Evolutionary conservation across 2,113 vertebrate genomes (phyloP).

Genomic region (Pollimyrus isidori): DNA sequence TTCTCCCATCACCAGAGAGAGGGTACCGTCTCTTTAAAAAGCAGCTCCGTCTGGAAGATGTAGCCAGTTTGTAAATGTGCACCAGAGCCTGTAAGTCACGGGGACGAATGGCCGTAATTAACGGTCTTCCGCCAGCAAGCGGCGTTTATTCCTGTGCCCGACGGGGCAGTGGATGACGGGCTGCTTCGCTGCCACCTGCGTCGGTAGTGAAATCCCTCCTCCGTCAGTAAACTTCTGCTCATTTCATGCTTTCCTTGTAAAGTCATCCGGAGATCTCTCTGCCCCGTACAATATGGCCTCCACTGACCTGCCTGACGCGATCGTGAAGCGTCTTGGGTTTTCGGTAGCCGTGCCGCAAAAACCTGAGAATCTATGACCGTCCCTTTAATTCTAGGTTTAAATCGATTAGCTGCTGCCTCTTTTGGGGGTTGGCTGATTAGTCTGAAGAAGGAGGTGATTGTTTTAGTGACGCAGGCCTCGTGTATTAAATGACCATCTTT

Average conservation of each 20-base stretch:
- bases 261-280: not conserved
- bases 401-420: not conserved
- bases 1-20: not conserved
- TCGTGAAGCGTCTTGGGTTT: not conserved
- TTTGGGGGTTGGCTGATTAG: not conserved
- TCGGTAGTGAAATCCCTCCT: not conserved
- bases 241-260: not conserved
- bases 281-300: not conserved
- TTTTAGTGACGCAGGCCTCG: too few relatives aligned
- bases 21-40: not conserved
- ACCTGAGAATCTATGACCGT: not conserved
- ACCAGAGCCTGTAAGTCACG: conserved; percentile 5
- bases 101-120: conserved; percentile 7
- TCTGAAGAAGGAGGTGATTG: not conserved
- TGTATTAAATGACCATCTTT: not conserved
- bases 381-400: not conserved
- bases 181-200: not conserved
- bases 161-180: not conserved
- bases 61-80: conserved; percentile 5
- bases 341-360: not conserved
- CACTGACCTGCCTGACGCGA: not conserved
- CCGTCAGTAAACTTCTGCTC: not conserved
- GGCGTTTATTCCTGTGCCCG: not conserved
- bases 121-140: not conserved
- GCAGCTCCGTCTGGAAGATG: not conserved